Base-by-base conservation (phyloP, 2,888 invertebrate species). In the Leucania comma region DNA sequence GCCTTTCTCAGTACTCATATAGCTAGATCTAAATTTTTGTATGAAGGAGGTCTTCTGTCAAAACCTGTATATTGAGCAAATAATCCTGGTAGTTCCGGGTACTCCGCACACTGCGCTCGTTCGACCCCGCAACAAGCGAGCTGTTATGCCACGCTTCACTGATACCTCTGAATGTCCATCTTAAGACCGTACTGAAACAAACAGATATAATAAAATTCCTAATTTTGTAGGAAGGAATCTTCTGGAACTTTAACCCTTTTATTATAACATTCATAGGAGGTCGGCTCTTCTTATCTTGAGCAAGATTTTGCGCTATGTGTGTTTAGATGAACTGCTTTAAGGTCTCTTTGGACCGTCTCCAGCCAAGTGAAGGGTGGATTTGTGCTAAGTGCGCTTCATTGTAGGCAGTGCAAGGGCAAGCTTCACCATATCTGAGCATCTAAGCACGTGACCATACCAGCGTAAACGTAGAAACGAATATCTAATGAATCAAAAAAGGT, bases 1-100 rank as follows among this genome's bases (percentile, higher is more conserved):
- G 14, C 38, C 4, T 14, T 38, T 12, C 38, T 3, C 14, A 4
- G 42, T 42, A 42, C 42, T 5, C 29, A 42, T 20, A 42, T 20
- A 14, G 42, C 42, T 42, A 1, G 42, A 17, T 20, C 38, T 17
- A 6, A 1, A 0, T 0, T 22, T 32, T 35, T 51, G 14, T 35
- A n/a, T 5, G 8, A 63, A 51, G 56, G 35, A 24, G 50, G 53
- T 56, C 54, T 81, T 69, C 81, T 77, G 65, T 0, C 1, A 4
- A 1, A 22, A 0, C 6, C 17, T 56, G 38, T 48, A 4, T 17
- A n/a, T 8, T 46, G 20, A 51, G 26, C 59, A 8, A n/a, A 48
- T 64, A 53, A 53, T 66, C 51, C 50, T 38, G 24, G 24, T 14
- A 48, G 61, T 81, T 76, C 69, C 81, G 69, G 64, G 76, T 75